These are phyloP conservation scores for Gopherus evgoodei DNA, from an alignment of 2,113 vertebrate species.

Conservation along the genomic window DNA sequence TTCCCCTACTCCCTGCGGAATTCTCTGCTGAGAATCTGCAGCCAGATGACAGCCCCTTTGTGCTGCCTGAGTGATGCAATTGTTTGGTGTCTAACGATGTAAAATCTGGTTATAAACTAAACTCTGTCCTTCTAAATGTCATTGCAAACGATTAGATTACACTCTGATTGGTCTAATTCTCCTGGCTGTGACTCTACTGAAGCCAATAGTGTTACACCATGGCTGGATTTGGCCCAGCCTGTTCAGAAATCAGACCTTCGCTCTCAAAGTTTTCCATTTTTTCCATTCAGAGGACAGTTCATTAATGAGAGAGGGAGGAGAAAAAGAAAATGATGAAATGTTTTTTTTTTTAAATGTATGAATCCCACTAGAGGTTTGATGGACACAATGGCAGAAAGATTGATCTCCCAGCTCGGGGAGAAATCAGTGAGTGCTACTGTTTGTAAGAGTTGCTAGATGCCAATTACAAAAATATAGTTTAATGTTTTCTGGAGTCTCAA, in stretches of 20 bases:
- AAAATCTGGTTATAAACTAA: conserved; percentile 64
- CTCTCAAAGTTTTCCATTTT: neutral
- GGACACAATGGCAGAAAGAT: neutral
- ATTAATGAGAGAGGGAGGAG: neutral
- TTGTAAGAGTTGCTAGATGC: neutral
- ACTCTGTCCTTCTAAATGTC: conserved; percentile 64
- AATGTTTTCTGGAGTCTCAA: neutral
- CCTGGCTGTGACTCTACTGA: neutral
- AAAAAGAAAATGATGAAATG: neutral
- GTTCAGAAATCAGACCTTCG: conserved; percentile 1
- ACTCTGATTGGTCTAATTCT: neutral
- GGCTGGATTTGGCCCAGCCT: neutral
- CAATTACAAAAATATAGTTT: accelerated
- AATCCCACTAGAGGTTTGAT: neutral
- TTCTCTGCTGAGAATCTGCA: neutral
- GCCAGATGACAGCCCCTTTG: neutral
- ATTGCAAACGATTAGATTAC: conserved; percentile 31
- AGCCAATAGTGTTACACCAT: neutral
- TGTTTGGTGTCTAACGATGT: conserved; percentile 19
- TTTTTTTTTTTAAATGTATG: neutral
- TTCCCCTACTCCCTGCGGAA: neutral
- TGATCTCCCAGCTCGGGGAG: neutral
- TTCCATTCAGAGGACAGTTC: neutral
- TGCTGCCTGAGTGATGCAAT: neutral
- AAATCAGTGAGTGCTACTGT: neutral